Evolutionary conservation across 2,113 vertebrate species (phyloP).

Genomic region (Scophthalmus maximus): DNA sequence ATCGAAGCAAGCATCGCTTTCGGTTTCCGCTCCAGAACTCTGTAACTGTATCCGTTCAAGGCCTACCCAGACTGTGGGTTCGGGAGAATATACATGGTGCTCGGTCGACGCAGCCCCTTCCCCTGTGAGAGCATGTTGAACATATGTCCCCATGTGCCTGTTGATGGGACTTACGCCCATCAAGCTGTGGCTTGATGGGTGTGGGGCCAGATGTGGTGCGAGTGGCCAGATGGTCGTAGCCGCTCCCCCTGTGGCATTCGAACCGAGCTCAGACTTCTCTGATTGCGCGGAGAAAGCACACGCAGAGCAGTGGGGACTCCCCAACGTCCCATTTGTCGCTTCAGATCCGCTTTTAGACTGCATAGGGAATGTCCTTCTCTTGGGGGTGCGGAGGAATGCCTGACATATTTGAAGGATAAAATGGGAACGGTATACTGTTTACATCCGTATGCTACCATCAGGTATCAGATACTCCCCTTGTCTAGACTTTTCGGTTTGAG

Average conservation of each 20-base stretch:
- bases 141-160: slow-evolving; percentile 66
- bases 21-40: too few species aligned
- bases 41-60: neutral
- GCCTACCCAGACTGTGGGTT: slow-evolving; percentile 5
- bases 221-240: slow-evolving; percentile 70
- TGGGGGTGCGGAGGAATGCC: neutral
- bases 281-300: slow-evolving; percentile 38
- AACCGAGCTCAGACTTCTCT: slow-evolving; percentile 41
- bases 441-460: slow-evolving; percentile 13
- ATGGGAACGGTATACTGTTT: neutral
- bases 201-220: slow-evolving; percentile 6
- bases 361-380: neutral
- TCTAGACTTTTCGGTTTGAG: slow-evolving; percentile 5
- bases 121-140: slow-evolving; percentile 30
- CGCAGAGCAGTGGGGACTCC: slow-evolving; percentile 5
- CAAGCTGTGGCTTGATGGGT: slow-evolving; percentile 45
- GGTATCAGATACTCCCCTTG: slow-evolving; percentile 7
- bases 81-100: slow-evolving; percentile 15
- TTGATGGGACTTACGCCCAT: slow-evolving; percentile 29
- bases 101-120: slow-evolving; percentile 3
- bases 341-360: slow-evolving; percentile 21
- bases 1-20: too few species aligned
- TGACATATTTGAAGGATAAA: slow-evolving; percentile 11
- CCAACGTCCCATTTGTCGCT: slow-evolving; percentile 20
- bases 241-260: slow-evolving; percentile 53